Percentiles rank a stretch among this genome's conserved stretches.
Conservation (phyloP, 2,797 vertebrate genomes). For the Chanos chanos region DNA sequence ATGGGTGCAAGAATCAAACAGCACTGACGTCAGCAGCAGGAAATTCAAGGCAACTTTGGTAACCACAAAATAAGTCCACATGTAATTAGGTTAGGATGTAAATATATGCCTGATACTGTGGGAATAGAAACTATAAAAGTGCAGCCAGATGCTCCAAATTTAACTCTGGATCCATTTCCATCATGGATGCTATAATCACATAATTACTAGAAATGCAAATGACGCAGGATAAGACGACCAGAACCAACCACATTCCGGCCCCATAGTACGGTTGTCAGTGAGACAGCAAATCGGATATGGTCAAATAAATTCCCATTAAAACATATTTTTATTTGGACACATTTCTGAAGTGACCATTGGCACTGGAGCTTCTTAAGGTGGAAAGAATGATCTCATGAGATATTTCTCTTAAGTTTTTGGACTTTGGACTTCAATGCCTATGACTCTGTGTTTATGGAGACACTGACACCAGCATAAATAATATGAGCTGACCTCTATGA, state of each 20-base stretch:
- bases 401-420: slow-evolving; percentile 16
- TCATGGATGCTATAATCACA: slow-evolving; percentile 64
- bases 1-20: slow-evolving; percentile 54
- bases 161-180: slow-evolving; percentile 64
- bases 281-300: slow-evolving; percentile 16
- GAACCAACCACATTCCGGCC: slow-evolving; percentile 44
- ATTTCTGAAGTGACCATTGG: neutral
- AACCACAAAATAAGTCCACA: slow-evolving; percentile 65
- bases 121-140: slow-evolving; percentile 67
- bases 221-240: slow-evolving; percentile 52
- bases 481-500: too few species aligned
- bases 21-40: slow-evolving; percentile 72
- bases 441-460: too few species aligned
- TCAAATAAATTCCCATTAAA: slow-evolving; percentile 1
- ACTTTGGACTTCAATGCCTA: too few species aligned
- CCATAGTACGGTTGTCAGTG: slow-evolving; percentile 33
- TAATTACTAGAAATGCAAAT: slow-evolving; percentile 67
- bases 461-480: too few species aligned
- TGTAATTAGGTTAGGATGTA: slow-evolving; percentile 77
- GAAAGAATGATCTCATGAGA: slow-evolving; percentile 11
- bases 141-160: slow-evolving; percentile 73
- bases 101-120: slow-evolving; percentile 69
- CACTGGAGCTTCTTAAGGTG: neutral
- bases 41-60: slow-evolving; percentile 66
- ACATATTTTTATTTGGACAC: neutral